phyloP scores from a whole-genome alignment of 2,797 vertebrate species.

The Rhabdophis nuchalis region DNA sequence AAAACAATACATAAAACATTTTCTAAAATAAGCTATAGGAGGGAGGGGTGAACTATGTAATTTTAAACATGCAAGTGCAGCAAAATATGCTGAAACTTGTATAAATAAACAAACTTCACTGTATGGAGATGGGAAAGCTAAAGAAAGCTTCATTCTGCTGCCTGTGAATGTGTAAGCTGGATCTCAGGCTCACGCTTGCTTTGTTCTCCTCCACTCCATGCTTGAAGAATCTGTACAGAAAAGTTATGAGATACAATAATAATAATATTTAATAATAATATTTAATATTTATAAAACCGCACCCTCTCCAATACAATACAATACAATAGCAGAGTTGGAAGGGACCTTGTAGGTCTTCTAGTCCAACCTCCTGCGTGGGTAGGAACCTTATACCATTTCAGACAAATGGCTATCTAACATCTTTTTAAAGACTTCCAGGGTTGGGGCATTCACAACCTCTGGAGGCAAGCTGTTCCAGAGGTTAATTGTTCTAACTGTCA shows the following conservation, averaged over 20 bases:
- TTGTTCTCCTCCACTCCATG: slow-evolving; percentile 2
- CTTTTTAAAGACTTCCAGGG: too few relatives aligned
- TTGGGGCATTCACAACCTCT: too few relatives aligned
- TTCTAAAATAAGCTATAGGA: background rate
- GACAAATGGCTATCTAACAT: too few relatives aligned
- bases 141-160: background rate
- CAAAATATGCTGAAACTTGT: background rate
- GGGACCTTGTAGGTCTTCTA: too few relatives aligned
- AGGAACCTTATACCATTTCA: too few relatives aligned
- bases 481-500: too few relatives aligned
- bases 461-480: too few relatives aligned
- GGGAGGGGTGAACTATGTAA: background rate
- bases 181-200: rapidly evolving
- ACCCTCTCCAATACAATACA: too few relatives aligned
- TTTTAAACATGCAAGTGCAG: background rate
- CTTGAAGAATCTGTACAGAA: slow-evolving; percentile 25
- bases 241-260: background rate
- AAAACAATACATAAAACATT: slow-evolving; percentile 52
- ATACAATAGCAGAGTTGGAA: too few relatives aligned
- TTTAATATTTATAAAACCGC: too few relatives aligned
- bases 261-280: too few relatives aligned
- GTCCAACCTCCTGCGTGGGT: too few relatives aligned
- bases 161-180: background rate
- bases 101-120: background rate
- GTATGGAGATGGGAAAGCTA: background rate